phyloP scores from a whole-genome alignment of 2,113 vertebrate species.

The Solea senegalensis region DNA sequence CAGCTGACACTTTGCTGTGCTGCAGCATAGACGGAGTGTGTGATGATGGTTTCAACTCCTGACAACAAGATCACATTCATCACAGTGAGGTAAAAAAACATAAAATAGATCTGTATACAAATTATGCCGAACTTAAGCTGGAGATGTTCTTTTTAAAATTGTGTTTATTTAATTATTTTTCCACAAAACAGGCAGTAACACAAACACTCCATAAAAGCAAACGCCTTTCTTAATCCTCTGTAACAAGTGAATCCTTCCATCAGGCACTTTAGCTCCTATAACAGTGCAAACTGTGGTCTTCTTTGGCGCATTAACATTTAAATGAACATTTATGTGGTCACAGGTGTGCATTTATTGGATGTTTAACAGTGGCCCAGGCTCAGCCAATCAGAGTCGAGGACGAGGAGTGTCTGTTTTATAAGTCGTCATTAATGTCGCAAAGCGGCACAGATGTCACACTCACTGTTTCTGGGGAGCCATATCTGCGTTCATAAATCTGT shows the following conservation, averaged over 20 bases:
- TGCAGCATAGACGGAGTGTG: slow-evolving; percentile 6
- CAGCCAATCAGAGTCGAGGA: slow-evolving; percentile 45
- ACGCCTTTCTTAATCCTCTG: neutral
- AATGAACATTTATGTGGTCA: slow-evolving; percentile 52
- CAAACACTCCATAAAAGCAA: slow-evolving; percentile 6
- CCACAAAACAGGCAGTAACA: neutral
- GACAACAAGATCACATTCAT: slow-evolving; percentile 26
- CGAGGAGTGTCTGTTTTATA: slow-evolving; percentile 45
- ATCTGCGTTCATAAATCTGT: slow-evolving; percentile 8
- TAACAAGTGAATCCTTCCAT: slow-evolving; percentile 25
- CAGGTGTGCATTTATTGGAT: slow-evolving; percentile 64
- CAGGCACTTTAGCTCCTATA: slow-evolving; percentile 13
- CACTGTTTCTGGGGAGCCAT: slow-evolving; percentile 4
- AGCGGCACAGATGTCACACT: slow-evolving; percentile 52
- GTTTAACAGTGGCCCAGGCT: slow-evolving; percentile 42
- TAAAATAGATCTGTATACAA: no score
- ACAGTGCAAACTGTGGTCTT: neutral
- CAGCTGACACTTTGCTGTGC: slow-evolving; percentile 46
- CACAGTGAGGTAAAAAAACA: neutral
- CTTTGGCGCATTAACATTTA: slow-evolving; percentile 58
- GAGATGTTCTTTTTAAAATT: no score
- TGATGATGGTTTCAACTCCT: slow-evolving; percentile 39
- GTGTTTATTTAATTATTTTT: neutral
- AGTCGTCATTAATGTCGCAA: slow-evolving; percentile 40
- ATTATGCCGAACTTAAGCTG: neutral